These are phyloP conservation scores for Acipenser transmontanus DNA, from an alignment of 2,797 vertebrate genomes.

Conservation along the genomic window DNA sequence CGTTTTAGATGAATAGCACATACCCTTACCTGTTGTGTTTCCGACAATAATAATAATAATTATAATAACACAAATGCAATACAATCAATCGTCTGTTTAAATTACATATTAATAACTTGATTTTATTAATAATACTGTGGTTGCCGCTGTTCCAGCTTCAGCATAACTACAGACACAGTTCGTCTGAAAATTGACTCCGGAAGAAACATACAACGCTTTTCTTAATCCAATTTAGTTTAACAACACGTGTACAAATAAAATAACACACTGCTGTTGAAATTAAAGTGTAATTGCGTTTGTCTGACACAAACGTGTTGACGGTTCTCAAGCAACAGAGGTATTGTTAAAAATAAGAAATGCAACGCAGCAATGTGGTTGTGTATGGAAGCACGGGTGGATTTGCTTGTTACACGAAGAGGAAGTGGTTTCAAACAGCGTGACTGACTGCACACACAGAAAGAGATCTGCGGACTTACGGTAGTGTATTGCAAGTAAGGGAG, in stretches of 20 bases:
- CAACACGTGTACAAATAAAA: too few species aligned
- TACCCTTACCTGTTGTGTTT: background rate
- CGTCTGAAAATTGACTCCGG: too few species aligned
- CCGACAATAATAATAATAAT: background rate
- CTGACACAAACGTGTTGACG: too few species aligned
- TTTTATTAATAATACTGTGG: too few species aligned
- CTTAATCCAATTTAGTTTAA: too few species aligned
- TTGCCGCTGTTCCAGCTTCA: too few species aligned
- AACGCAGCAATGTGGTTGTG: background rate
- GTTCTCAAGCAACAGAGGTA: too few species aligned
- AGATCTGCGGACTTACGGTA: too few species aligned
- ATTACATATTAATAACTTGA: background rate
- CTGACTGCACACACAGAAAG: too few species aligned
- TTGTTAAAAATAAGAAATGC: background rate
- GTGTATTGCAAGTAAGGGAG: too few species aligned
- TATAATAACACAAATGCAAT: background rate
- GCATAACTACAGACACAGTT: too few species aligned
- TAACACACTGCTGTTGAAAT: background rate
- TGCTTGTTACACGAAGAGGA: background rate
- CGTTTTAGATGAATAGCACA: background rate
- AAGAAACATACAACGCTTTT: too few species aligned
- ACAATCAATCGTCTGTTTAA: background rate
- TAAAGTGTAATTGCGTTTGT: background rate
- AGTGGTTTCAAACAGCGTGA: background rate
- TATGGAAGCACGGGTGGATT: background rate